phyloP scores from a whole-genome alignment of 2,888 invertebrate genomes.

The Anagyrus pseudococci region DNA sequence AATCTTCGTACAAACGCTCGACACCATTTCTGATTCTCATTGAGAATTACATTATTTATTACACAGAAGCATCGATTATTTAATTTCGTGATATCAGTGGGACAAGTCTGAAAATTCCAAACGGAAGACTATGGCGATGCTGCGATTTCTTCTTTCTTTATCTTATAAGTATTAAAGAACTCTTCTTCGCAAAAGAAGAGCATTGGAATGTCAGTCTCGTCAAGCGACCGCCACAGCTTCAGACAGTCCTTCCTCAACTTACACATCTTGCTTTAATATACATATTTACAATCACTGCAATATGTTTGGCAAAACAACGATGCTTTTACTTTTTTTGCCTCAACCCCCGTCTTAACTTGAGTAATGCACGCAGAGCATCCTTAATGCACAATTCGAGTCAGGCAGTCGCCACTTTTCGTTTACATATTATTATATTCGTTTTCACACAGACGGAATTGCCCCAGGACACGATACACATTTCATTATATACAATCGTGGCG shows the following conservation, averaged over 20 bases:
- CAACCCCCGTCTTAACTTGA: no score
- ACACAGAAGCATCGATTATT: slow-evolving; percentile 12
- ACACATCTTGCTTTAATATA: slow-evolving; percentile 33
- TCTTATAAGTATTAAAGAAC: not conserved
- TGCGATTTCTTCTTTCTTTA: slow-evolving; percentile 17
- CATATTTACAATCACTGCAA: slow-evolving; percentile 40
- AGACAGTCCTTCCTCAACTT: slow-evolving; percentile 28
- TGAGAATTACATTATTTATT: slow-evolving; percentile 6
- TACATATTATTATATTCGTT: slow-evolving; percentile 23
- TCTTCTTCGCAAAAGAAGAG: slow-evolving; percentile 1
- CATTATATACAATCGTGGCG: slow-evolving; percentile 50
- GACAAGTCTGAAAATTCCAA: slow-evolving; percentile 32
- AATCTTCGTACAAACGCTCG: slow-evolving; percentile 18
- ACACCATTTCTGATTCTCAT: slow-evolving; percentile 8
- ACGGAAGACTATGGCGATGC: slow-evolving; percentile 32
- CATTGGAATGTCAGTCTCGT: slow-evolving; percentile 41
- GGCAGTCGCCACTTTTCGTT: no score
- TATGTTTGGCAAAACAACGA: slow-evolving; percentile 35
- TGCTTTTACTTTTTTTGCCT: no score
- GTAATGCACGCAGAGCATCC: no score
- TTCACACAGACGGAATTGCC: slow-evolving; percentile 15
- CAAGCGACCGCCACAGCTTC: slow-evolving; percentile 31
- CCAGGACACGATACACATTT: slow-evolving; percentile 30
- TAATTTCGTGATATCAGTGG: slow-evolving; percentile 8
- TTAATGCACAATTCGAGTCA: no score